phyloP scores from a whole-genome alignment of 2,113 vertebrate species.

The Buteo buteo region DNA sequence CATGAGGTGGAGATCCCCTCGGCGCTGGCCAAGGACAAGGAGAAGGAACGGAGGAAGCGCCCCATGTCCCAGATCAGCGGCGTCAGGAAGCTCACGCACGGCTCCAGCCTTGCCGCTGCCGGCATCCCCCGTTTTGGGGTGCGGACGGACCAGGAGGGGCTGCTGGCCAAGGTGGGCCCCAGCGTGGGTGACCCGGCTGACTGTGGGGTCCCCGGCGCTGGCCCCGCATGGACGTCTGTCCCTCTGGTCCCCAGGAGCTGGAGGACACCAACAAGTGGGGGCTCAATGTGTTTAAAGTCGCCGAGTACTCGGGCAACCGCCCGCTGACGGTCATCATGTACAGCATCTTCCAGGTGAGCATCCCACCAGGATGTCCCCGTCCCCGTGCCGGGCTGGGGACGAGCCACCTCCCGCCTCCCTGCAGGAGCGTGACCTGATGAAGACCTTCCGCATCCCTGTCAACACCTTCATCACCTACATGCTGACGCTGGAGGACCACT shows the following conservation, averaged over 20 bases:
- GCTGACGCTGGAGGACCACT: conserved; percentile 90
- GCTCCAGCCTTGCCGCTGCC: conserved; percentile 70
- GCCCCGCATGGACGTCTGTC: not conserved
- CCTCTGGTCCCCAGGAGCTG: conserved; percentile 76
- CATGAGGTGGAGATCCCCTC: conserved; percentile 90
- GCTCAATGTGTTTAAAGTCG: conserved; percentile 86
- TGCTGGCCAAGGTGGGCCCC: conserved; percentile 80
- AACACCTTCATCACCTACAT: conserved; percentile 88
- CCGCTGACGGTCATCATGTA: conserved; percentile 89
- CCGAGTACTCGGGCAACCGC: conserved; percentile 83
- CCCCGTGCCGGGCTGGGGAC: fast-evolving
- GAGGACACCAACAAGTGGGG: conserved; percentile 89
- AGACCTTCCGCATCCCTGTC: conserved; percentile 87
- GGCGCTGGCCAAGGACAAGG: conserved; percentile 76
- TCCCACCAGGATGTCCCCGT: fast-evolving
- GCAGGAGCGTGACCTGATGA: conserved; percentile 89
- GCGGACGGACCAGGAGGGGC: conserved; percentile 78
- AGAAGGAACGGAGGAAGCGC: conserved; percentile 72
- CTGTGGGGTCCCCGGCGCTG: fast-evolving
- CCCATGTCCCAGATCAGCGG: conserved; percentile 90
- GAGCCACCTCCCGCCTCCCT: not conserved
- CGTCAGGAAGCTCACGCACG: conserved; percentile 76
- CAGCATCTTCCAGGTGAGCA: conserved; percentile 87
- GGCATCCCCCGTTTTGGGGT: conserved; percentile 88
- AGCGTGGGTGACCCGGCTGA: fast-evolving